Percentiles rank a stretch among this genome's conserved stretches.
phyloP scores from a whole-genome alignment of 64 coral and sea anemone species.

The Orbicella faveolata region DNA sequence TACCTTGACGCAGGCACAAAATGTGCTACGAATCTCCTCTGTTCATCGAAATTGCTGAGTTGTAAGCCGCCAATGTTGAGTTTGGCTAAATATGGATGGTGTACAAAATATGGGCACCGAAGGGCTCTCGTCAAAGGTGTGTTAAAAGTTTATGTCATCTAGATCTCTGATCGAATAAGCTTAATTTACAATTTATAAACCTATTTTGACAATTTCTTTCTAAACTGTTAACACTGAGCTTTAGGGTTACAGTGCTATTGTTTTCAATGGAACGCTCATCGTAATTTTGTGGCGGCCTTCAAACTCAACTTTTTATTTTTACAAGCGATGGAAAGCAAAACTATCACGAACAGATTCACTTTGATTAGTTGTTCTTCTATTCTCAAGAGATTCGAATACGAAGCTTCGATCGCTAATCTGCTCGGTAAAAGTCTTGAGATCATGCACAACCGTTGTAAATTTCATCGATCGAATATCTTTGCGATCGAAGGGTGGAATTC shows the following conservation, averaged over 20 bases:
- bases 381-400: not conserved
- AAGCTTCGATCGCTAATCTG: not conserved
- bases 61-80: not conserved
- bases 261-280: not conserved
- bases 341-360: not conserved
- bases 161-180: not conserved
- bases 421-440: not conserved
- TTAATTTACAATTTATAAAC: not conserved
- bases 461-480: not conserved
- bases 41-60: not conserved
- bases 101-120: slow-evolving; percentile 12
- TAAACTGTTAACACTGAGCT: not conserved
- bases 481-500: not conserved
- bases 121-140: slow-evolving; percentile 34
- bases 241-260: not conserved
- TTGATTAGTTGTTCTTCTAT: not conserved
- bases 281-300: slow-evolving; percentile 4
- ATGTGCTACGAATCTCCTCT: not conserved
- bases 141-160: not conserved
- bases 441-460: slow-evolving; percentile 4
- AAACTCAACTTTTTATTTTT: not conserved
- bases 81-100: not conserved
- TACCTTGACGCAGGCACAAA: not conserved
- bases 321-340: not conserved
- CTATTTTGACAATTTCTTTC: not conserved